A percentile compares a stretch with the other conserved stretches of the same genome.
These are phyloP conservation scores for Eleutherodactylus coqui DNA, from an alignment of 2,797 vertebrate species.

Conservation along the genomic window DNA sequence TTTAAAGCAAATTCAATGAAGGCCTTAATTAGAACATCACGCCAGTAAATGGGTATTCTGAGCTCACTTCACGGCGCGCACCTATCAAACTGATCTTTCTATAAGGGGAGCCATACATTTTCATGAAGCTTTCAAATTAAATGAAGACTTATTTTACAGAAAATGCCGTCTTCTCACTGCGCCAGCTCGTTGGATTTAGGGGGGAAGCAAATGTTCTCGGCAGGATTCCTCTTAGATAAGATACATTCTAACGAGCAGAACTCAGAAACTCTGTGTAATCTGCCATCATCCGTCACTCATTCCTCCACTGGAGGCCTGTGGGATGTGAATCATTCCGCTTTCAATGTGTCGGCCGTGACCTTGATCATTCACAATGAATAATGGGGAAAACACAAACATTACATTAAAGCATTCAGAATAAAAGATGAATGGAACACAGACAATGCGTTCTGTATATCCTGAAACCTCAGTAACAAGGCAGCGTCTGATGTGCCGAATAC, in stretches of 20 bases:
- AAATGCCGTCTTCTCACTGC: not conserved
- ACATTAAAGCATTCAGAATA: not conserved
- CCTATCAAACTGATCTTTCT: constrained; percentile 64
- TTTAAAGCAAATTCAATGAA: constrained; percentile 70
- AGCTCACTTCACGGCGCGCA: constrained; percentile 64
- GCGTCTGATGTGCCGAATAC: not conserved
- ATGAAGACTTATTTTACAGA: constrained; percentile 52
- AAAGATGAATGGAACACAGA: not conserved
- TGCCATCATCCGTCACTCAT: not conserved
- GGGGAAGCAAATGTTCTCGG: constrained; percentile 55
- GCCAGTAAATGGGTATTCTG: constrained; percentile 64
- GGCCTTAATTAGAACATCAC: constrained; percentile 70
- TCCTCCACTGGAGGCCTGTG: not conserved
- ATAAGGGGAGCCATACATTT: constrained; percentile 64
- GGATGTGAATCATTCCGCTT: not conserved
- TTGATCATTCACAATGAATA: constrained; percentile 5
- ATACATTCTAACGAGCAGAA: not conserved
- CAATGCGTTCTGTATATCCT: not conserved
- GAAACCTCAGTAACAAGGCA: not conserved
- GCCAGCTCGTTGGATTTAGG: constrained; percentile 25
- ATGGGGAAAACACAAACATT: constrained; percentile 17
- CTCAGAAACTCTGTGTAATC: not conserved
- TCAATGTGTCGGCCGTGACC: not conserved
- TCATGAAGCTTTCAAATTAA: constrained; percentile 58
- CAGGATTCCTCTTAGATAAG: constrained; percentile 39